phyloP scores from a whole-genome alignment of 2,888 invertebrate genomes.

The Stegana nigrithorax region DNA sequence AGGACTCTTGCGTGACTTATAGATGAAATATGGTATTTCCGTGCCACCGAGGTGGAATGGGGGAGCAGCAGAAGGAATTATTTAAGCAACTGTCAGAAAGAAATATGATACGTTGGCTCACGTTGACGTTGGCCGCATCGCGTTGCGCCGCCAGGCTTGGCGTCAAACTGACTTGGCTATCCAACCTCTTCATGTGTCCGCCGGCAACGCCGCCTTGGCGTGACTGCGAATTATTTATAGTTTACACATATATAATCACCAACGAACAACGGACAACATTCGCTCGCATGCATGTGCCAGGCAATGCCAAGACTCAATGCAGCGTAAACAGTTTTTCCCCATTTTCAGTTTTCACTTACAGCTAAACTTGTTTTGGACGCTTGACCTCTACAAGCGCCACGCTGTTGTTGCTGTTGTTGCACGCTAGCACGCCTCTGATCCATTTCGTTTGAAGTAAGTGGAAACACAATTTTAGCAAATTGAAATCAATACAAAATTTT shows the following conservation, averaged over 20 bases:
- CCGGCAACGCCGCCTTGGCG: constrained; percentile 28
- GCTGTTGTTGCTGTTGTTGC: background rate
- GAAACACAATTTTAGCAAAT: no score
- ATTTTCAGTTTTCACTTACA: constrained; percentile 40
- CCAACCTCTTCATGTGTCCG: constrained; percentile 40
- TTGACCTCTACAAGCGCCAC: background rate
- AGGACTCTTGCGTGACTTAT: constrained; percentile 56
- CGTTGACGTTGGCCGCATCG: constrained; percentile 45
- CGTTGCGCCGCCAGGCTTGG: constrained; percentile 56
- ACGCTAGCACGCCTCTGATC: no score
- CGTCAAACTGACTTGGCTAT: constrained; percentile 60
- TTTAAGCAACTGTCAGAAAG: background rate
- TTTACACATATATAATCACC: background rate
- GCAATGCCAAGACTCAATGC: background rate
- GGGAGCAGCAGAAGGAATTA: background rate
- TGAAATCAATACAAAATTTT: no score
- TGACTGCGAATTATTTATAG: constrained; percentile 36
- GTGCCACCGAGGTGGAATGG: constrained; percentile 6
- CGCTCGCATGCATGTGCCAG: constrained; percentile 6
- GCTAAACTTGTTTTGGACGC: constrained; percentile 43
- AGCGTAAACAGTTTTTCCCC: no score
- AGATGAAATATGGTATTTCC: background rate
- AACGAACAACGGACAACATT: constrained; percentile 13
- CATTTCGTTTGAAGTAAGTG: no score
- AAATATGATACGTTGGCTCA: constrained; percentile 37